A percentile compares a stretch with the other conserved stretches of the same genome.
Evolutionary conservation across 2,113 vertebrate species (phyloP).

Genomic region (Lipophrys pholis): DNA sequence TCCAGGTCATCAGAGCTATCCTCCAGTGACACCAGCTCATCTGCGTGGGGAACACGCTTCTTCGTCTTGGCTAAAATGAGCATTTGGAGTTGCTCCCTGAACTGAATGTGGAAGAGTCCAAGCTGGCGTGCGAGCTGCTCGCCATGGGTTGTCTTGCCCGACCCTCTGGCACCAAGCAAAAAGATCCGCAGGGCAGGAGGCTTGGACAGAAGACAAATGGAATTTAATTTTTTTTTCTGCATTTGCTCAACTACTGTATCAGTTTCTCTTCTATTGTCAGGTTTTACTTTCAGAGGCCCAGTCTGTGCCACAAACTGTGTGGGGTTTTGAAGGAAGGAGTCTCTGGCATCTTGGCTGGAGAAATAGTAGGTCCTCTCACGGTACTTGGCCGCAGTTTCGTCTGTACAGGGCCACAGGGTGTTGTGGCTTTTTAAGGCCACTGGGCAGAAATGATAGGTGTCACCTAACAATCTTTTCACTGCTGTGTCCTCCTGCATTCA

Average conservation of each 20-base stretch:
- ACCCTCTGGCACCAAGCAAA: slow-evolving; percentile 87
- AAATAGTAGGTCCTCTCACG: slow-evolving; percentile 91
- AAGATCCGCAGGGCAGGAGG: slow-evolving; percentile 89
- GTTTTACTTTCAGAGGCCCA: slow-evolving; percentile 87
- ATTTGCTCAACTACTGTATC: neutral
- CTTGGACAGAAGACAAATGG: slow-evolving; percentile 70
- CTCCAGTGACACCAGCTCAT: slow-evolving; percentile 82
- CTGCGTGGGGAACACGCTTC: slow-evolving; percentile 76
- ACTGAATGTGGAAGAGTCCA: slow-evolving; percentile 93
- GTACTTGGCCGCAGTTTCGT: slow-evolving; percentile 88
- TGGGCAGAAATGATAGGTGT: slow-evolving; percentile 92
- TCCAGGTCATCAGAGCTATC: slow-evolving; percentile 74
- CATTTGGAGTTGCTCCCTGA: slow-evolving; percentile 91
- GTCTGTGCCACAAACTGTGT: slow-evolving; percentile 84
- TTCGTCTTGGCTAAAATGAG: slow-evolving; percentile 88
- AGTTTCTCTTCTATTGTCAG: neutral
- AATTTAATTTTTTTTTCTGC: neutral
- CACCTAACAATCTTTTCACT: slow-evolving; percentile 85
- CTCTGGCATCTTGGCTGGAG: slow-evolving; percentile 83
- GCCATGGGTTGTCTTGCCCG: slow-evolving; percentile 89
- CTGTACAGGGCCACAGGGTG: slow-evolving; percentile 84
- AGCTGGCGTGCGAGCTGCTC: slow-evolving; percentile 87
- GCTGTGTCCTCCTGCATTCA: slow-evolving; percentile 81
- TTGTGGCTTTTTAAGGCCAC: slow-evolving; percentile 89
- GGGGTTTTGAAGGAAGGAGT: slow-evolving; percentile 88